Conservation (phyloP, 2,113 vertebrate species). For the Heterotilapia buettikoferi region DNA sequence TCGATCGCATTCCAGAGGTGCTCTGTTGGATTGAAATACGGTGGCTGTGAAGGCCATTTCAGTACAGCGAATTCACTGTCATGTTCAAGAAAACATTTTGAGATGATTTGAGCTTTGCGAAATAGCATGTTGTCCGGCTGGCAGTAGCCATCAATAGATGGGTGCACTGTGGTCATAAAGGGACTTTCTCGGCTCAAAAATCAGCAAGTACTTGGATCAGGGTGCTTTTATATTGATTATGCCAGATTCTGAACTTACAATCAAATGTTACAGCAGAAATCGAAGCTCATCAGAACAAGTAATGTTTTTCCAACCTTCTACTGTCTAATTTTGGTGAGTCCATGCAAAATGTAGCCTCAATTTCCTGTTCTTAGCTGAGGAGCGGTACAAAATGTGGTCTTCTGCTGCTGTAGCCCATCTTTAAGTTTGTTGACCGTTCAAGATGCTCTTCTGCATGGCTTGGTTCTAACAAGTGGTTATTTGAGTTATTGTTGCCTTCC, state of each 20-base stretch:
- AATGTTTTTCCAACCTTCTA: background rate
- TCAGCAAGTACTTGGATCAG: background rate
- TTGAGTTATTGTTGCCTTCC: background rate
- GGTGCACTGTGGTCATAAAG: background rate
- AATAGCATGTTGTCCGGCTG: background rate
- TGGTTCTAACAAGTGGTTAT: background rate
- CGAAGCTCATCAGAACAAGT: background rate
- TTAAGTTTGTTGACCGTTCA: background rate
- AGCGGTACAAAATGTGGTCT: background rate
- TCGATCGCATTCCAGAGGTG: accelerated
- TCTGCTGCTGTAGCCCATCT: background rate
- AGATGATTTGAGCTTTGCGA: background rate
- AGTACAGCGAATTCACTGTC: background rate
- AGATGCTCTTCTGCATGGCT: background rate
- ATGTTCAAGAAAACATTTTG: background rate
- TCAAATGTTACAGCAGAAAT: background rate
- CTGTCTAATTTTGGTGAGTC: background rate
- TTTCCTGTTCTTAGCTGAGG: background rate
- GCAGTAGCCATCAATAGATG: background rate
- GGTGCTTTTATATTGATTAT: background rate
- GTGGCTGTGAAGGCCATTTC: background rate
- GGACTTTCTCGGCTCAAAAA: background rate
- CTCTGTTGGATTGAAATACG: background rate
- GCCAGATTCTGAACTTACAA: background rate
- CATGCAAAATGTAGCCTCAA: background rate